phyloP scores from a whole-genome alignment of 2,113 vertebrate species.

The Dasyornis broadbenti region DNA sequence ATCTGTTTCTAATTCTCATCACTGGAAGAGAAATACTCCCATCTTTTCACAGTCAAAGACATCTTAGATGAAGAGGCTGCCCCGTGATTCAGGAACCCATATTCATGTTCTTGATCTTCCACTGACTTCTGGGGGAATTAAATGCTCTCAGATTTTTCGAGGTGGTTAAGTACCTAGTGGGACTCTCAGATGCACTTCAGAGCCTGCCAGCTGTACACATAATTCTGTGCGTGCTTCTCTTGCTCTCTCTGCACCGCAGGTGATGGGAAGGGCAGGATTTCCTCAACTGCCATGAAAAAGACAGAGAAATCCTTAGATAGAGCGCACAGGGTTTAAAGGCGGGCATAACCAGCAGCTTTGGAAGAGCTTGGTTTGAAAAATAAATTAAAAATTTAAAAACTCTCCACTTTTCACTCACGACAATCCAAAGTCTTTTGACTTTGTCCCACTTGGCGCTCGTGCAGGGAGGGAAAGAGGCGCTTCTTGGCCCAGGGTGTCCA shows the following conservation, averaged over 20 bases:
- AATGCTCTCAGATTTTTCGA: not conserved
- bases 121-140: not conserved
- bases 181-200: not conserved
- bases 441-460: not conserved
- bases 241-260: not conserved
- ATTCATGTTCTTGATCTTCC: not conserved
- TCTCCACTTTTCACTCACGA: not conserved
- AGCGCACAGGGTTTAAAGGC: not conserved
- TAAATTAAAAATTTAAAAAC: not conserved
- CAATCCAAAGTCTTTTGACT: not conserved
- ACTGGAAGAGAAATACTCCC: not conserved
- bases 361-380: not conserved
- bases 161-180: not conserved
- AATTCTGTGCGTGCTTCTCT: not conserved
- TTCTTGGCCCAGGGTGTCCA: not conserved
- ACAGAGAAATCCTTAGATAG: not conserved
- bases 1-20: not conserved
- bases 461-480: not conserved
- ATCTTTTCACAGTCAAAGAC: not conserved
- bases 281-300: not conserved
- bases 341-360: not conserved
- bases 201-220: not conserved
- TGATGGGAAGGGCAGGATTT: not conserved
- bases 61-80: not conserved
- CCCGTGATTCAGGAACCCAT: not conserved